Evolutionary conservation across 2,888 invertebrate genomes (phyloP), one percentile per base, ranked within the genome.

Genomic region (Agrochola lychnidis): DNA sequence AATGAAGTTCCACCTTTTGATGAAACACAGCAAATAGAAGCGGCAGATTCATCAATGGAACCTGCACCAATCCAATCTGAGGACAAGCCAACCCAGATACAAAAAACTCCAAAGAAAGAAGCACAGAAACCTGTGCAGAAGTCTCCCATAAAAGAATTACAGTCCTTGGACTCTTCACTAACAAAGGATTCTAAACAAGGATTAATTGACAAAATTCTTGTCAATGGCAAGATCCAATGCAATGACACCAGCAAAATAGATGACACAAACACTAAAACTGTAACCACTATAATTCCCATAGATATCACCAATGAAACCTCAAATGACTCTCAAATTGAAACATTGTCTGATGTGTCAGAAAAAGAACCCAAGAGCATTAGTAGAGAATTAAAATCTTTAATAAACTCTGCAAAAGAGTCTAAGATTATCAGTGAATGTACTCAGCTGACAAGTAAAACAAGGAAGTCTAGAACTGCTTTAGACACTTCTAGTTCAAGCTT

Each of bases 381-480:
- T 77, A 95, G 97, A 81, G 98, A 98, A 91, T 93, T 98, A 76
- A 96, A 97, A 86, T 97, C 97, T 2, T 93, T 98, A 42, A 97
- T 98, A 82, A 97, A 97, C 51, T 97, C 98, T 22, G 97, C 98
- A 42, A 98, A 97, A 90, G 98, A 98, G 89, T 98, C 98, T 0
- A 97, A 98, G 90, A 97, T 98, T 68, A 96, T 97, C 63, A 97
- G 95, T 86, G 97, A 97, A 91, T 97, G 97, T 89, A 97, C 96
- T 25, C 97, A 95, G 81, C 90, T 97, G n/a, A 96, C 94, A 63
- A 96, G 94, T 76, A 97, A 97, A 87, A 97, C 94, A 45, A 94
- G 94, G 78, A 97, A 96, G 79, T 96, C 97, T 62, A 94, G 96
- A 82, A 84, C 89, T 57, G 94, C 95, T 57, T 91, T 97, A 67